These are phyloP conservation scores for Ophion costatus DNA, from an alignment of 2,888 invertebrate genomes.

Conservation along the genomic window DNA sequence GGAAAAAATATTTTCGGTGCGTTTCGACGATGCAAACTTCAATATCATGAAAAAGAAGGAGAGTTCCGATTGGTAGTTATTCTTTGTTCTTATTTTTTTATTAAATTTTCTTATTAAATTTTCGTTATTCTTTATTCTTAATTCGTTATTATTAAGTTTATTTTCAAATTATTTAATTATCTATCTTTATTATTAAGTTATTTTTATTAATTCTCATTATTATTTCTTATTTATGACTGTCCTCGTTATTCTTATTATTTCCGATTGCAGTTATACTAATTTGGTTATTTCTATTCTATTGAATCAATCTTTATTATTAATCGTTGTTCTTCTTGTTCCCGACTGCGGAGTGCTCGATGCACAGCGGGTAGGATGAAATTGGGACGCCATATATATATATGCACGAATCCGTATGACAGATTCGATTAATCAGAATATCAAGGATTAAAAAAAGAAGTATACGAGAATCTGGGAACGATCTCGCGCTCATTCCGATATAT, in stretches of 20 bases:
- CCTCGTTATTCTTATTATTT: neutral
- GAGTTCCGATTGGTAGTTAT: no score
- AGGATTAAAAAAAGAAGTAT: neutral
- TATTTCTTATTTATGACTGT: neutral
- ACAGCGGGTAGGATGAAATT: neutral
- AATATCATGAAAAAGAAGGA: no score
- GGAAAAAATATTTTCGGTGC: no score
- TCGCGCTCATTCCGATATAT: slow-evolving; percentile 1
- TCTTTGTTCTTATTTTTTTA: neutral
- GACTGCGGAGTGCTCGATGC: neutral
- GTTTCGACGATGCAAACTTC: no score
- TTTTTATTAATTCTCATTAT: neutral
- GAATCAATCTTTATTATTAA: neutral
- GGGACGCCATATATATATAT: neutral
- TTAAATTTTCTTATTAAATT: neutral
- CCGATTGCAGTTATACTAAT: neutral
- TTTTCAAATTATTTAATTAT: no score
- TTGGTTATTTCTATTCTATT: neutral
- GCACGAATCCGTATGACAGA: neutral
- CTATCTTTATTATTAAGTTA: neutral
- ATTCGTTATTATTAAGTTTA: no score
- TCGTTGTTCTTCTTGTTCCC: neutral
- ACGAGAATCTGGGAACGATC: neutral
- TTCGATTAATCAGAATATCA: neutral
- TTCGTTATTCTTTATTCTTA: neutral